Percentiles rank a stretch among this genome's conserved stretches.
These are phyloP conservation scores for Tamias sibiricus DNA, from an alignment of 2,113 vertebrate genomes.

Conservation along the genomic window DNA sequence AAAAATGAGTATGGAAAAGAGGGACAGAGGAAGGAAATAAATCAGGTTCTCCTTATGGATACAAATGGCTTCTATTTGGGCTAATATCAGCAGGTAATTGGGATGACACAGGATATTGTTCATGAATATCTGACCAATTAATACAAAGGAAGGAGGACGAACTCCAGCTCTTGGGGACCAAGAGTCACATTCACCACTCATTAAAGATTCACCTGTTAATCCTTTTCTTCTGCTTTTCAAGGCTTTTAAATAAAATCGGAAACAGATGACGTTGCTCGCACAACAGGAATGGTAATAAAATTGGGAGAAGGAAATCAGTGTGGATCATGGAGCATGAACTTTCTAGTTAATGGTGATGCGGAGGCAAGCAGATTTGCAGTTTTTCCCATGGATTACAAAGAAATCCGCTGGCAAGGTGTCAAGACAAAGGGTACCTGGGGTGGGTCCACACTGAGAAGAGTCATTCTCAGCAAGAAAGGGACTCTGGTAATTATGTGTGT, in stretches of 20 bases:
- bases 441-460: neutral
- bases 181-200: neutral
- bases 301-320: neutral
- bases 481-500: neutral
- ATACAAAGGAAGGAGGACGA: neutral
- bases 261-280: neutral
- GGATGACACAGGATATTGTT: constrained; percentile 30
- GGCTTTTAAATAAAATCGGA: constrained; percentile 16
- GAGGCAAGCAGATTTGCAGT: neutral
- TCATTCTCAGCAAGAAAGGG: neutral
- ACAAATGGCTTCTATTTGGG: constrained; percentile 43
- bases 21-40: neutral
- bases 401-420: neutral
- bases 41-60: neutral
- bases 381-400: neutral
- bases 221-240: neutral
- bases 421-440: neutral
- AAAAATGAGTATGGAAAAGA: constrained; percentile 34
- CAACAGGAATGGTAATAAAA: neutral
- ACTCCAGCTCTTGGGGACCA: neutral
- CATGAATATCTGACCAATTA: neutral
- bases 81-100: constrained; percentile 19
- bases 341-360: neutral
- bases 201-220: neutral
- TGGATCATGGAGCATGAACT: neutral